These are phyloP conservation scores for Chironomus striatipennis DNA, from an alignment of 1,140 invertebrate genomes.

Conservation along the genomic window DNA sequence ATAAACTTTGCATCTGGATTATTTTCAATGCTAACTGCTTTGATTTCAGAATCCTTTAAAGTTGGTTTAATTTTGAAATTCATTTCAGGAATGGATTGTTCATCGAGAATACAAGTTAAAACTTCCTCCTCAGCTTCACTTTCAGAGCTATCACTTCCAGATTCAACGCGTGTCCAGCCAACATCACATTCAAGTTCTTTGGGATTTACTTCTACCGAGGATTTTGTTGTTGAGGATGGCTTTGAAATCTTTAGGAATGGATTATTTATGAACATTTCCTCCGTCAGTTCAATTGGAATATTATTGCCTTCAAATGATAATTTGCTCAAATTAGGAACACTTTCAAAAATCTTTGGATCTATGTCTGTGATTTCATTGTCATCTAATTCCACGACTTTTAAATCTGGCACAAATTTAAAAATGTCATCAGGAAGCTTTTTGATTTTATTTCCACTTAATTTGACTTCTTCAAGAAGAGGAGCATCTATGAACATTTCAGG, in stretches of 20 bases:
- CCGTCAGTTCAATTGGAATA: background rate
- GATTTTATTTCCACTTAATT: background rate
- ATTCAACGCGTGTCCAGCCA: too few relatives aligned
- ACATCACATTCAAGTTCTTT: too few relatives aligned
- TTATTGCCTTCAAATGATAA: background rate
- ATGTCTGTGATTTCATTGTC: background rate
- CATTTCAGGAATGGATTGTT: too few relatives aligned
- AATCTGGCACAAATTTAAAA: background rate
- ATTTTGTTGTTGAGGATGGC: too few relatives aligned
- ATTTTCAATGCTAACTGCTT: too few relatives aligned
- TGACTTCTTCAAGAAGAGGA: background rate
- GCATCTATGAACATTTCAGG: background rate
- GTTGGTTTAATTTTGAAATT: too few relatives aligned
- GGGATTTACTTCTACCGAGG: too few relatives aligned
- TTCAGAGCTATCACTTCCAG: too few relatives aligned
- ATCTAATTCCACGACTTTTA: background rate
- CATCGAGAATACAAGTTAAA: too few relatives aligned
- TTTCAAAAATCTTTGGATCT: background rate
- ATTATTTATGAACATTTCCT: background rate
- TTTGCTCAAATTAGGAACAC: background rate
- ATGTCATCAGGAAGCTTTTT: background rate
- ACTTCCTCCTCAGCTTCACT: too few relatives aligned
- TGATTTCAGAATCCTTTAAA: too few relatives aligned
- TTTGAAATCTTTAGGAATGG: background rate
- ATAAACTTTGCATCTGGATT: too few relatives aligned